These are phyloP conservation scores for Leucophenga maculata DNA, from an alignment of 2,888 invertebrate species.

Conservation along the genomic window DNA sequence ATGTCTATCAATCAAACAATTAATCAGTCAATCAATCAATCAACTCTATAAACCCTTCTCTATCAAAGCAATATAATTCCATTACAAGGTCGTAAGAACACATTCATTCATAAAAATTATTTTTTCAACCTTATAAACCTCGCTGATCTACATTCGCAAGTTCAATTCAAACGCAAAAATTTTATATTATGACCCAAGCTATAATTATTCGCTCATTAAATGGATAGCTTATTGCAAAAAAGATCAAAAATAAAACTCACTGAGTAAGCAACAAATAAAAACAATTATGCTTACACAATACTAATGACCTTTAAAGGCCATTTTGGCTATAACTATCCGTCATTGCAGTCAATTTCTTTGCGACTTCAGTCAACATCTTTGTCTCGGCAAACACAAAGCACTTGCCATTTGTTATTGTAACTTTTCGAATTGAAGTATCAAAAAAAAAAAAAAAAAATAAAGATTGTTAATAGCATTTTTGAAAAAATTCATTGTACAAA, in stretches of 20 bases:
- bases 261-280: background rate
- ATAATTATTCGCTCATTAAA: slow-evolving; percentile 13
- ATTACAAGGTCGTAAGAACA: too few relatives aligned
- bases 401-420: slow-evolving; percentile 1
- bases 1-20: too few relatives aligned
- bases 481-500: slow-evolving; percentile 33
- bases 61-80: too few relatives aligned
- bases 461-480: slow-evolving; percentile 12
- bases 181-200: too few relatives aligned
- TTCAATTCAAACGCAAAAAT: too few relatives aligned
- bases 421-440: background rate
- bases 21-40: too few relatives aligned
- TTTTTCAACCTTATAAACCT: too few relatives aligned
- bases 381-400: background rate
- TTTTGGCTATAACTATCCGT: background rate
- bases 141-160: too few relatives aligned
- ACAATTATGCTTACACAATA: slow-evolving; percentile 13
- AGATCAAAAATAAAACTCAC: background rate
- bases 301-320: slow-evolving; percentile 19
- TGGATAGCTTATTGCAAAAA: background rate
- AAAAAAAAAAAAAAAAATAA: background rate
- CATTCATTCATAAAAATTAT: too few relatives aligned
- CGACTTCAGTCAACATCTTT: background rate
- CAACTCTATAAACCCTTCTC: too few relatives aligned
- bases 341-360: background rate